Conservation (phyloP, 2,888 invertebrate genomes). For the Synergus japonicus region DNA sequence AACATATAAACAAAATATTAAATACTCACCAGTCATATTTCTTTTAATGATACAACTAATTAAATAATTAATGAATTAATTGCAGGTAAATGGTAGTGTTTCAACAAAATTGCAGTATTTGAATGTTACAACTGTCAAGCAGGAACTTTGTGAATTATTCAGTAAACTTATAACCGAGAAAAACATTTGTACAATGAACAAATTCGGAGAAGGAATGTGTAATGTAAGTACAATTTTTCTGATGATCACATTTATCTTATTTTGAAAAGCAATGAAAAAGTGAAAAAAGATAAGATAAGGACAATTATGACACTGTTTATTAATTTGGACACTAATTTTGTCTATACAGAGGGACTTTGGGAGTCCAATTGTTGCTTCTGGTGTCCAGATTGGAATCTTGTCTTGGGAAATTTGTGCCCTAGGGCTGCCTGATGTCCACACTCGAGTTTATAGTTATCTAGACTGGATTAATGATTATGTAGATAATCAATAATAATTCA, state of each 20-base stretch:
- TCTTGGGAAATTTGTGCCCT: constrained; percentile 4
- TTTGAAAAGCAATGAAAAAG: too few species aligned
- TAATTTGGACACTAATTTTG: not conserved
- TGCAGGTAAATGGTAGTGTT: not conserved
- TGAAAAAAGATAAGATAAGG: too few species aligned
- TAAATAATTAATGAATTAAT: too few species aligned
- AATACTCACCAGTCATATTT: not conserved
- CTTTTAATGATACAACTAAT: not conserved
- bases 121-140: not conserved
- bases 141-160: not conserved
- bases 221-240: not conserved
- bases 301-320: too few species aligned
- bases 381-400: constrained; percentile 65
- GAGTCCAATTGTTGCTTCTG: constrained; percentile 9
- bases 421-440: constrained; percentile 67
- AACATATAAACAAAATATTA: not conserved
- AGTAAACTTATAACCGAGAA: not conserved
- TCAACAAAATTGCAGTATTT: not conserved
- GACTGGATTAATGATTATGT: constrained; percentile 60
- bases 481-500: not conserved
- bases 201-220: constrained; percentile 3
- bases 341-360: constrained; percentile 21
- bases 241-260: not conserved
- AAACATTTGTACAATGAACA: constrained; percentile 25
- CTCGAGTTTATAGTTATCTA: constrained; percentile 62